Evolutionary conservation across 2,888 invertebrate species (phyloP).

Genomic region (Xanthorhoe designata): DNA sequence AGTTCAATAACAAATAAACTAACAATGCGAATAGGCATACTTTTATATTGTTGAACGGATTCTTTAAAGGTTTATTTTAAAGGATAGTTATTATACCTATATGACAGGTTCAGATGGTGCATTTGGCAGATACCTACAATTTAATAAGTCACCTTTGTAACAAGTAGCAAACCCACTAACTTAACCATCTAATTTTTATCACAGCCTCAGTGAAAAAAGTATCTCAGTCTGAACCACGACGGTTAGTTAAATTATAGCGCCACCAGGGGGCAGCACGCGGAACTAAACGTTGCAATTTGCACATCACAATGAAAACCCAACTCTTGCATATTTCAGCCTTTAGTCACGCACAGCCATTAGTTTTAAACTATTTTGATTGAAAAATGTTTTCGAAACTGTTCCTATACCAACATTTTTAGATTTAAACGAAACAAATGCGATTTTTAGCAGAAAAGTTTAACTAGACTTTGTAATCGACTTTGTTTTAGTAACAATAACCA

Average conservation of each 20-base stretch:
- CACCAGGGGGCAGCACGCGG: conserved; percentile 57
- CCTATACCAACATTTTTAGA: conserved; percentile 4
- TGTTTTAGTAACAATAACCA: too few species aligned
- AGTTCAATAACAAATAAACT: too few species aligned
- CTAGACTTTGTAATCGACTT: not conserved
- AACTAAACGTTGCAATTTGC: conserved; percentile 57
- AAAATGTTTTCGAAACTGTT: conserved; percentile 25
- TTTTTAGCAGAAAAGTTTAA: not conserved
- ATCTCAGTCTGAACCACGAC: conserved; percentile 46
- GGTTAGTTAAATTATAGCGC: conserved; percentile 47
- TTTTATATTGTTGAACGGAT: too few species aligned
- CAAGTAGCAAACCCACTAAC: too few species aligned
- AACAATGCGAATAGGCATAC: too few species aligned
- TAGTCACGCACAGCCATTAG: conserved; percentile 65
- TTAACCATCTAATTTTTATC: too few species aligned
- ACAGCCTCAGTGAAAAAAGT: conserved; percentile 19
- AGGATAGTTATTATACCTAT: too few species aligned
- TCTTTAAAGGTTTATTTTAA: too few species aligned
- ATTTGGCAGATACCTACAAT: too few species aligned
- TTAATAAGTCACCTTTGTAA: too few species aligned
- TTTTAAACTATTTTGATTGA: conserved; percentile 37
- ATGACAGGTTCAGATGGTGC: too few species aligned
- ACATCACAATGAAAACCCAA: conserved; percentile 60
- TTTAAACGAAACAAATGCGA: not conserved
- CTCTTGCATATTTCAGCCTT: conserved; percentile 77